Evolutionary conservation across 2,888 invertebrate genomes (phyloP).

Genomic region (Heliconius charithonia): DNA sequence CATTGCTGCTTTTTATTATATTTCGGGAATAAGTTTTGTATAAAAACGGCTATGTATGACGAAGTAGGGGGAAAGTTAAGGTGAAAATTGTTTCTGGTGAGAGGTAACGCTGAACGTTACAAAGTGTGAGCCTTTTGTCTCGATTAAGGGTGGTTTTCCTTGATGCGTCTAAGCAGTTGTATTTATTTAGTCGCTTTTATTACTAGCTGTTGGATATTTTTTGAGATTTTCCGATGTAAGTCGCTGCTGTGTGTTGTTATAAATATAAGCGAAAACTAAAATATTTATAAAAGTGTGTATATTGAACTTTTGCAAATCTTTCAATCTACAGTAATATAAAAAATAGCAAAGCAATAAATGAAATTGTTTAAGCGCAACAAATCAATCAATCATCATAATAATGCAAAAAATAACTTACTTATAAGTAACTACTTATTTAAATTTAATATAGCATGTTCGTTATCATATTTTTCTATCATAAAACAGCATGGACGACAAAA

Average conservation of each 20-base stretch:
- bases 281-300: no score
- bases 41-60: conserved; percentile 57
- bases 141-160: conserved; percentile 62
- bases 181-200: not conserved
- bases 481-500: conserved; percentile 2
- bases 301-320: no score
- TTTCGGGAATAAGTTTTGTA: not conserved
- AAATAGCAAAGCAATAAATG: no score
- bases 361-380: no score
- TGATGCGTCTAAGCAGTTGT: conserved; percentile 24
- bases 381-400: no score
- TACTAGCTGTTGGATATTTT: not conserved
- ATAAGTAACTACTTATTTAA: no score
- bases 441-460: no score
- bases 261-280: no score
- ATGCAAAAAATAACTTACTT: no score
- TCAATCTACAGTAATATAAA: no score
- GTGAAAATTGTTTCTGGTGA: conserved; percentile 58
- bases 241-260: not conserved
- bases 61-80: conserved; percentile 47
- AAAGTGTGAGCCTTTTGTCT: conserved; percentile 83
- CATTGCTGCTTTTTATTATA: conserved; percentile 52
- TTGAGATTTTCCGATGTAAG: not conserved
- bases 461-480: not conserved
- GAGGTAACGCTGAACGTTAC: conserved; percentile 79